A percentile compares a stretch with the other conserved stretches of the same genome.
phyloP scores from a whole-genome alignment of 2,113 vertebrate species.

The Alexandromys fortis region DNA sequence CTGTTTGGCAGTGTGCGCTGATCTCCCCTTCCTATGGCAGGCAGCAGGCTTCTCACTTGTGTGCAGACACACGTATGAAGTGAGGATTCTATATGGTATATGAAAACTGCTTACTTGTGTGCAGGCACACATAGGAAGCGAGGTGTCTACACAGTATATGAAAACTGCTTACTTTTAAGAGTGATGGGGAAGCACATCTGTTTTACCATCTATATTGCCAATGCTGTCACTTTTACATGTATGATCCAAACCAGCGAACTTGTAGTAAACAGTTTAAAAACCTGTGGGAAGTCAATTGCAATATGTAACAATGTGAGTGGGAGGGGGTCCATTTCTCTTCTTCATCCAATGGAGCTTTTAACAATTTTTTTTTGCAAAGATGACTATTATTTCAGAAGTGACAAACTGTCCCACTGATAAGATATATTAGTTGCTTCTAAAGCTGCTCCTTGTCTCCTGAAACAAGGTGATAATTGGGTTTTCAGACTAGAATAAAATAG shows the following conservation, averaged over 20 bases:
- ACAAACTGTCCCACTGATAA: conserved; percentile 96
- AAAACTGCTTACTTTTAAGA: conserved; percentile 48
- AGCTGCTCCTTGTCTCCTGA: conserved; percentile 90
- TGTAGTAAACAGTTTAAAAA: conserved; percentile 83
- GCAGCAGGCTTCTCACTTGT: neutral
- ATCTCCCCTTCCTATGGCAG: neutral
- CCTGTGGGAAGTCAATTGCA: conserved; percentile 85
- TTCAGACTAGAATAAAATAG: conserved; percentile 97
- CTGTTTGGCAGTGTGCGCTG: neutral
- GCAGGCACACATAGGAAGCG: neutral
- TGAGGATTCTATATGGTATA: too few species aligned
- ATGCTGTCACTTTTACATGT: conserved; percentile 78
- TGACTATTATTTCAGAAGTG: conserved; percentile 91
- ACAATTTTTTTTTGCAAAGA: conserved; percentile 86
- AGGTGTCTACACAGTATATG: neutral
- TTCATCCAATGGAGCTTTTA: conserved; percentile 84
- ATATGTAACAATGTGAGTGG: conserved; percentile 73
- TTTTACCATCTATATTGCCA: conserved; percentile 77
- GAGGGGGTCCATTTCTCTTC: conserved; percentile 75
- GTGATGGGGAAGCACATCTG: conserved; percentile 54
- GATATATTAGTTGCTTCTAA: conserved; percentile 95
- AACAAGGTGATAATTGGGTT: conserved; percentile 99
- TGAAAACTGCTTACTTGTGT: neutral
- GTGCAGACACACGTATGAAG: too few species aligned
- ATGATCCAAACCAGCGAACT: conserved; percentile 78